Evolutionary conservation across 2,113 vertebrate genomes (phyloP), one percentile per base, ranked within the genome.

Genomic region (Ochotona curzoniae): DNA sequence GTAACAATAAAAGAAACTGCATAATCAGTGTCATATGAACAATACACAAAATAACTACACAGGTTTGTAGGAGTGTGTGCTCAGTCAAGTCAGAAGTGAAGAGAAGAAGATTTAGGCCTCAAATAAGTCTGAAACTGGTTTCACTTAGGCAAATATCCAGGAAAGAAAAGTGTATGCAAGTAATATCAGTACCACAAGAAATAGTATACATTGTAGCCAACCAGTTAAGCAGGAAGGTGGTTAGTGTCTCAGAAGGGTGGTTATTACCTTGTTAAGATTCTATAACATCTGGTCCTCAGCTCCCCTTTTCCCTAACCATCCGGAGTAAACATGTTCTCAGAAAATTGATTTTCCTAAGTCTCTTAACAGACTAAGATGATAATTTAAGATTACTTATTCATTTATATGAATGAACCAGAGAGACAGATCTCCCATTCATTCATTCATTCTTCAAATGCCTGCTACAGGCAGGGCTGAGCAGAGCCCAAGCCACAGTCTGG

Each of bases 301-400:
- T 60, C 20, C 28, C 23, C 25, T 85, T 51, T 82, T 74, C 66
- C 6, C 49, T 81, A 74, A 38, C 78, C n/a, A 66, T 60, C 21
- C 57, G 35, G 6, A 57, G 25, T 66, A 75, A 75, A 13, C 12
- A 69, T 89, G 51, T 74, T 71, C 71, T 87, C 13, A 32, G 47
- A 73, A 60, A 86, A 23, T 89, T 89, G 63, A 86, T 87, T 93
- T 79, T 87, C 35, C 35, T 35, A 82, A 90, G 49, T 71, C 28
- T 79, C 26, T 57, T 7, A 86, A 49, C 64, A 71, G 49, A 28
- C 38, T 73, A 70, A 94, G 32, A 67, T 90, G 66, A 13, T 69
- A 89, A 83, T 57, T 83, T 78, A 66, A 76, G 21, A 90, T 8
- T 51, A 14, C 81, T 47, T 82, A 38, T 74, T 91, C 12, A 54